phyloP scores from a whole-genome alignment of 2,113 vertebrate species.

The Picathartes gymnocephalus region DNA sequence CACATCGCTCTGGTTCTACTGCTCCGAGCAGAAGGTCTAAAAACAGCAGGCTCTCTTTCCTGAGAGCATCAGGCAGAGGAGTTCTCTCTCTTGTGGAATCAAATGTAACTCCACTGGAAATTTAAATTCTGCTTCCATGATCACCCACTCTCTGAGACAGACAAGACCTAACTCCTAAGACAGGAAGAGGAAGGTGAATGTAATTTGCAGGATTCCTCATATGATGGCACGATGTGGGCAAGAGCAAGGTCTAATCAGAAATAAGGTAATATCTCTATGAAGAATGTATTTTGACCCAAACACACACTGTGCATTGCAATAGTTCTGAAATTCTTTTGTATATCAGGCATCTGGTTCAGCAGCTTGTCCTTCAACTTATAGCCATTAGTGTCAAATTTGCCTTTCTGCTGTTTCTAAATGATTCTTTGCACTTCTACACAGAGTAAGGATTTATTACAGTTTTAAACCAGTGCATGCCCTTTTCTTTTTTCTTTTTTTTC shows the following conservation, averaged over 20 bases:
- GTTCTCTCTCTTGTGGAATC: constrained; percentile 12
- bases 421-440: background rate
- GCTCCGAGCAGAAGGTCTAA: background rate
- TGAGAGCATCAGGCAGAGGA: background rate
- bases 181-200: background rate
- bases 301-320: background rate
- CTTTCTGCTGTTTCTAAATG: background rate
- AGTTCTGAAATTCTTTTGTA: background rate
- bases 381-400: background rate
- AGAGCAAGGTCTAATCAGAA: background rate
- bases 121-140: background rate
- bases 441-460: background rate
- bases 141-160: background rate
- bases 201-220: background rate
- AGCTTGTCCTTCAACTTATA: background rate
- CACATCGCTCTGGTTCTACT: accelerated
- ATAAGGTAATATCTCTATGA: background rate
- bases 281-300: accelerated
- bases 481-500: background rate
- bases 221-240: background rate
- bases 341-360: background rate
- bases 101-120: background rate
- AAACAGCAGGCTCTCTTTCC: background rate
- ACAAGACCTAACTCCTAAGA: background rate
- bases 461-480: background rate